Evolutionary conservation across 1,140 invertebrate genomes (phyloP), one percentile per base, ranked within the genome.

Genomic region (Solen grandis): DNA sequence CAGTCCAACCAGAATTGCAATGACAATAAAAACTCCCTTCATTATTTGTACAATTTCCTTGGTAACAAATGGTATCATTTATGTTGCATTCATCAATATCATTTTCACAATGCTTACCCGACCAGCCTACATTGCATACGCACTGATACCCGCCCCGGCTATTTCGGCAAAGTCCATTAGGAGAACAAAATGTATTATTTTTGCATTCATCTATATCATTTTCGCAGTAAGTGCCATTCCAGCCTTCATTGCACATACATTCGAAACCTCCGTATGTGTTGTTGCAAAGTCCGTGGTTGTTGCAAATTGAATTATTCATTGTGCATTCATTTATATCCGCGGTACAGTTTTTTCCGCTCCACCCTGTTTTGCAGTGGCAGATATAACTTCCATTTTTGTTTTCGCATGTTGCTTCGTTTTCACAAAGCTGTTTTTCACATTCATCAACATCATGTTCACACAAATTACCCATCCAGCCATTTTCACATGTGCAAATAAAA

Each of bases 271-370:
- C 83, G 27, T 66, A 10, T 22, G 59, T 66, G 29, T 84, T 81
- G 41, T 10, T 19, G 19, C 41, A 46, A 10, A 19, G 8, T 46
- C 41, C 41, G 8, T 19, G 8, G 41, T 46, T 46, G 8, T 19
- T 8, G 41, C 41, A 46, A 10, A 46, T 46, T 8, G 86, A 88
- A 1, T 84, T 85, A 50, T 75, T 82, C 13, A 31, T 63, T 75
- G 95, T 95, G 79, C 88, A 90, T 63, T 89, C 88, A 78, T 89
- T 73, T 29, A 89, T 83, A 77, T 88, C 87, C 35, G 33, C 46
- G 25, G 59, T 50, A 50, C 84, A 85, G n/a, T 59, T 78, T 41
- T 5, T 41, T 38, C 74, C 74, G 0, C 41, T 65, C n/a, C 25
- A 76, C 27, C 74, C 74, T 5, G 27, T n/a, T 35, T 54, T n/a